Conservation (phyloP, 2,888 invertebrate genomes). For the Conus canariensis region DNA sequence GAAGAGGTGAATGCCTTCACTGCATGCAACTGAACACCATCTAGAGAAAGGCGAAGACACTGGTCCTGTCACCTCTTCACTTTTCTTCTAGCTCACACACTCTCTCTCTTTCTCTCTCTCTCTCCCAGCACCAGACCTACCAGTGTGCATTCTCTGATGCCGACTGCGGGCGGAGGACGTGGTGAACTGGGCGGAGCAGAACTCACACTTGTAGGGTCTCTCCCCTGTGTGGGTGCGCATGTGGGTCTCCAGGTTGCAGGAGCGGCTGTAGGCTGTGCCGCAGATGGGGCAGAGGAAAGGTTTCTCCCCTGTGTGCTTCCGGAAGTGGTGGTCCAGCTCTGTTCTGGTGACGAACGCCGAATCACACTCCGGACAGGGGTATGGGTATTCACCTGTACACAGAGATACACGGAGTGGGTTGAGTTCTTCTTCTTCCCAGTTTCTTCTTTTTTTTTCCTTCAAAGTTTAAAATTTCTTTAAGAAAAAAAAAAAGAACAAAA, state of each 20-base stretch:
- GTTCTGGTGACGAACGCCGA: neutral
- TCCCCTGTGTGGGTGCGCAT: neutral
- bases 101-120: no score
- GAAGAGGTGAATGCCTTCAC: no score
- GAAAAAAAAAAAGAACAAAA: no score
- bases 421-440: no score
- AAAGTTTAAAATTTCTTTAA: no score
- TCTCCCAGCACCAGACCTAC: neutral
- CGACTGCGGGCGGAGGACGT: neutral
- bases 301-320: neutral
- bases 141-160: conserved; percentile 4
- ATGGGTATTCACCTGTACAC: neutral
- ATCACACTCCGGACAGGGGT: neutral
- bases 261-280: neutral
- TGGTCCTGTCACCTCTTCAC: no score
- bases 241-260: conserved; percentile 20
- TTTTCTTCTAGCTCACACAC: no score
- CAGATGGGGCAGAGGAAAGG: conserved; percentile 20
- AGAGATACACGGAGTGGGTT: neutral
- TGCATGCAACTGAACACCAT: no score
- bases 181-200: neutral
- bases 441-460: no score
- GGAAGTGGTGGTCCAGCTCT: neutral
- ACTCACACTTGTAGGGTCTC: neutral
- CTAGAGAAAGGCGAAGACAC: no score